A percentile compares a stretch with the other conserved stretches of the same genome.
These are phyloP conservation scores for Sparus aurata DNA, from an alignment of 2,797 vertebrate species.

Conservation along the genomic window DNA sequence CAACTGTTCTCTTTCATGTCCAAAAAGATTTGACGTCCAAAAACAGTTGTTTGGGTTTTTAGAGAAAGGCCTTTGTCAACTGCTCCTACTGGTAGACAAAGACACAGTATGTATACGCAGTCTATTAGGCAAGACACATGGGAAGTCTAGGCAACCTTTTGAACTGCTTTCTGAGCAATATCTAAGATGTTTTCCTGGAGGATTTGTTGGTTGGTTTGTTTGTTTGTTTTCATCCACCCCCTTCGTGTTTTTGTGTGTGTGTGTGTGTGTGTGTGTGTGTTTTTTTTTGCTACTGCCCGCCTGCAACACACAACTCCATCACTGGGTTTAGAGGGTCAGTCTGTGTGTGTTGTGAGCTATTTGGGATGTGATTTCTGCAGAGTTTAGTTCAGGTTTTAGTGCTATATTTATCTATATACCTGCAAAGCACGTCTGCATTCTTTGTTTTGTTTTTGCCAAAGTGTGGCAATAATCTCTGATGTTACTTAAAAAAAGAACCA, in stretches of 20 bases:
- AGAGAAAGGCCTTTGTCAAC: constrained; percentile 42
- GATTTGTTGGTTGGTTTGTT: constrained; percentile 6
- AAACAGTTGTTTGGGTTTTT: constrained; percentile 28
- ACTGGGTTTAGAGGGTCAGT: constrained; percentile 14
- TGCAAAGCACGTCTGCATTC: not conserved
- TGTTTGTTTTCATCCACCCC: constrained; percentile 14
- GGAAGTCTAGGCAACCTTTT: constrained; percentile 33
- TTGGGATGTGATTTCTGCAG: not conserved
- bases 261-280: no score
- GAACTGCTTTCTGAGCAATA: constrained; percentile 16
- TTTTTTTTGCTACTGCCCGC: not conserved
- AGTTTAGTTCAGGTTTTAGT: constrained; percentile 6
- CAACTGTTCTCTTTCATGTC: constrained; percentile 43
- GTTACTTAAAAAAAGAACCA: not conserved
- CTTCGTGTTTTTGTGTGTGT: no score
- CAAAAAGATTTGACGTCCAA: constrained; percentile 20
- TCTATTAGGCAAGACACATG: constrained; percentile 17
- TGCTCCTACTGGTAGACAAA: constrained; percentile 32
- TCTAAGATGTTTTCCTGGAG: constrained; percentile 20
- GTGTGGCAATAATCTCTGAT: not conserved
- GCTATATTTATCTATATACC: not conserved
- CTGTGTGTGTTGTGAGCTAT: not conserved
- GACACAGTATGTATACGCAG: not conserved
- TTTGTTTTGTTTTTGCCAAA: not conserved
- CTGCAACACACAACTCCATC: constrained; percentile 1